Evolutionary conservation across 2,113 vertebrate species (phyloP).

Genomic region (Misgurnus anguillicaudatus): DNA sequence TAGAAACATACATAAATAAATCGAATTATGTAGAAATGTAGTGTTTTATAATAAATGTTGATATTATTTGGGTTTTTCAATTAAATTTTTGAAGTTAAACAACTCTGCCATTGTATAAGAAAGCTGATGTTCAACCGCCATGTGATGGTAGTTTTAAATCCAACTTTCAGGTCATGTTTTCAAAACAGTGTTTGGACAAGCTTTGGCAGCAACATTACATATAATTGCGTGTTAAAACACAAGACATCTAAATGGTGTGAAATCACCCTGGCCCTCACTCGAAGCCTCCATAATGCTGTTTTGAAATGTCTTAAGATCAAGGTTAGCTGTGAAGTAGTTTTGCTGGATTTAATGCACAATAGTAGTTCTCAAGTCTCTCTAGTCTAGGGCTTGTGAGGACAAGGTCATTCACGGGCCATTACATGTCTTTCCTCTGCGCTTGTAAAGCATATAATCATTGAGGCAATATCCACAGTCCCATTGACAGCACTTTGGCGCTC

Average conservation of each 20-base stretch:
- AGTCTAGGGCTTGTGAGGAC: not conserved
- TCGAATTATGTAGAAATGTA: too few species aligned
- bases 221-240: conserved; percentile 24
- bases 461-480: conserved; percentile 31
- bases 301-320: conserved; percentile 39
- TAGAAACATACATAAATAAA: too few species aligned
- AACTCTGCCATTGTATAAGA: not conserved
- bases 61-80: too few species aligned
- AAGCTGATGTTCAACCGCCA: not conserved
- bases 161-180: not conserved
- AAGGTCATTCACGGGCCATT: conserved; percentile 30
- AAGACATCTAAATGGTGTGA: conserved; percentile 1
- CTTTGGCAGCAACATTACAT: conserved; percentile 6
- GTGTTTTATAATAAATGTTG: too few species aligned
- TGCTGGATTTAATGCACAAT: conserved; percentile 16
- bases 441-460: conserved; percentile 40
- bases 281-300: conserved; percentile 10
- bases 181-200: conserved; percentile 7
- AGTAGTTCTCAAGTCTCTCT: conserved; percentile 13
- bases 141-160: not conserved
- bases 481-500: conserved; percentile 28
- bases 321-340: not conserved
- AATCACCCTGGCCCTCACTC: not conserved
- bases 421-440: conserved; percentile 35
- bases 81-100: not conserved